phyloP scores from a whole-genome alignment of 1,140 invertebrate genomes.

The Sminthurides bifidus region DNA sequence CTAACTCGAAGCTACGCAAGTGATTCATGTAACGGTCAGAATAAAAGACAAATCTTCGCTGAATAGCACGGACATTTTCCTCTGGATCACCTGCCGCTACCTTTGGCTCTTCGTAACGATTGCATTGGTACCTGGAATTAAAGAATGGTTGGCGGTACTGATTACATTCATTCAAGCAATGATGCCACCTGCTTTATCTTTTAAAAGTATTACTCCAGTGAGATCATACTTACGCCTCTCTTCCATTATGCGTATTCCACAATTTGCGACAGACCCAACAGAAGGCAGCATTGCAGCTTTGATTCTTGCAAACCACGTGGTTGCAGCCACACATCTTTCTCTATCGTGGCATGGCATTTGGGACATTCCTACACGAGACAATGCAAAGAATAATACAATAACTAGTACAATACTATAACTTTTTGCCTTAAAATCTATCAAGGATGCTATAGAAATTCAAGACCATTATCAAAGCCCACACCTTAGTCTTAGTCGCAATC shows the following conservation, averaged over 20 bases:
- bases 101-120: not conserved
- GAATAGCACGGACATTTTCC: too few relatives aligned
- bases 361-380: constrained; percentile 45
- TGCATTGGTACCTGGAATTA: too few relatives aligned
- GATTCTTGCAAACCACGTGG: constrained; percentile 54
- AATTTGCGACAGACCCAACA: constrained; percentile 56
- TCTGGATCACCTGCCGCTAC: too few relatives aligned
- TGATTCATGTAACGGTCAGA: constrained; percentile 55
- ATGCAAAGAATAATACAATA: constrained; percentile 8
- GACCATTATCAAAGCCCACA: not conserved
- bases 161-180: too few relatives aligned
- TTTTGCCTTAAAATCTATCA: not conserved
- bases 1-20: constrained; percentile 51
- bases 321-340: constrained; percentile 60
- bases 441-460: not conserved
- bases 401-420: not conserved
- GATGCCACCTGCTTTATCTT: too few relatives aligned
- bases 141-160: too few relatives aligned
- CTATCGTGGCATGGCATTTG: constrained; percentile 50
- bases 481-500: constrained; percentile 55
- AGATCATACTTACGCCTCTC: too few relatives aligned
- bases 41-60: constrained; percentile 52
- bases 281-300: constrained; percentile 49
- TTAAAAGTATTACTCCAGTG: too few relatives aligned
- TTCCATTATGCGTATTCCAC: constrained; percentile 50